phyloP scores from a whole-genome alignment of 2,888 invertebrate genomes.

The Mythimna ferrago region DNA sequence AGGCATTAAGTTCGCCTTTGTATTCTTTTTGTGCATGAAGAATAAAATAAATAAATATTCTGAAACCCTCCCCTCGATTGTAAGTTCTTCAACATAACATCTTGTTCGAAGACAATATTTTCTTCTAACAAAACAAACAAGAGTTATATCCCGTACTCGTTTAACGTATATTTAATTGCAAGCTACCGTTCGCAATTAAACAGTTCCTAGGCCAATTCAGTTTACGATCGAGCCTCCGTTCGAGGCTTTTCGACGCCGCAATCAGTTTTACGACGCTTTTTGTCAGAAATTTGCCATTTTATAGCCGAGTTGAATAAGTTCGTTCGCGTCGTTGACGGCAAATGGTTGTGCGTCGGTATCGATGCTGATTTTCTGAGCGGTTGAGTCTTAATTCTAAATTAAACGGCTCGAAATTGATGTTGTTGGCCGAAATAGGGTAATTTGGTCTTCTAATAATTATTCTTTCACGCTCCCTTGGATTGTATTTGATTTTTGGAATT shows the following conservation, averaged over 20 bases:
- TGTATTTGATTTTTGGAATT: background rate
- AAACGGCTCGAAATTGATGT: background rate
- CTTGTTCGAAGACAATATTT: constrained; percentile 45
- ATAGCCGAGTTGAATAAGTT: constrained; percentile 69
- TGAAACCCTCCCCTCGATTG: too few species aligned
- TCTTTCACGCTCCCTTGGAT: background rate
- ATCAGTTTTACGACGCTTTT: constrained; percentile 84
- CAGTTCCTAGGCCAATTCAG: constrained; percentile 82
- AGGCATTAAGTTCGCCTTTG: too few species aligned
- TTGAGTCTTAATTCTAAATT: constrained; percentile 8
- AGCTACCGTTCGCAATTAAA: constrained; percentile 81
- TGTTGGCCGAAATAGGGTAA: background rate
- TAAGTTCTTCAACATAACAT: background rate
- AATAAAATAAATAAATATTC: too few species aligned
- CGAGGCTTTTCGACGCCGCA: constrained; percentile 81
- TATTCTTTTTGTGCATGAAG: too few species aligned
- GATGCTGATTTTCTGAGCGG: constrained; percentile 30
- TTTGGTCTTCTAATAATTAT: background rate
- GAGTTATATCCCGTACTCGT: constrained; percentile 65
- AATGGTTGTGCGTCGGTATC: constrained; percentile 43
- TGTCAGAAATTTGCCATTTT: constrained; percentile 80
- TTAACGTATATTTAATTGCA: constrained; percentile 80
- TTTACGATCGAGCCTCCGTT: constrained; percentile 82
- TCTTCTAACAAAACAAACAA: constrained; percentile 60
- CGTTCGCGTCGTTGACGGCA: constrained; percentile 54